These are phyloP conservation scores for Octodonta nipae DNA, from an alignment of 2,888 invertebrate species.

Conservation along the genomic window DNA sequence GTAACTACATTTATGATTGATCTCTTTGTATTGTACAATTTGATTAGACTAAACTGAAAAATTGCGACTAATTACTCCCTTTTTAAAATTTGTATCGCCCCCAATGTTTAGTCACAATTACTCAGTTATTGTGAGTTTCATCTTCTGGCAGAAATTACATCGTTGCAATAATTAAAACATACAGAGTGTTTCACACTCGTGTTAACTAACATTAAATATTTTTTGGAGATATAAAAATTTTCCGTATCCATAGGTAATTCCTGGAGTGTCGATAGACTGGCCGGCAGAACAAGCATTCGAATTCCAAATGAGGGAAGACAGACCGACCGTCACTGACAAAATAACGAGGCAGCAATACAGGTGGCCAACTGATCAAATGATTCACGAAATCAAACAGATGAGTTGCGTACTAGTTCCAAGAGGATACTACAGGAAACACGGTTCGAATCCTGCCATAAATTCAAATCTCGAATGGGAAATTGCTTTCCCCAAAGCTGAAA, in stretches of 20 bases:
- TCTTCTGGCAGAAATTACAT: too few relatives aligned
- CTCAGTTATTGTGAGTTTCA: too few relatives aligned
- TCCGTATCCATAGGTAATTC: constrained; percentile 42
- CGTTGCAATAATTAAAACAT: too few relatives aligned
- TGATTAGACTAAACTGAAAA: too few relatives aligned
- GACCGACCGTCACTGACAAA: constrained; percentile 34
- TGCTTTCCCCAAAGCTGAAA: constrained; percentile 63
- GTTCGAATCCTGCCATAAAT: constrained; percentile 21
- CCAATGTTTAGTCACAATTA: too few relatives aligned
- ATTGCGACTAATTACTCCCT: too few relatives aligned
- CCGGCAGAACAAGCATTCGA: constrained; percentile 58
- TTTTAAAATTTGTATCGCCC: too few relatives aligned
- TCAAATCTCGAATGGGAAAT: constrained; percentile 63
- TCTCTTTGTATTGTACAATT: too few relatives aligned
- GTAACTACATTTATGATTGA: too few relatives aligned
- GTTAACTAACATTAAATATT: too few relatives aligned
- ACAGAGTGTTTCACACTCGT: too few relatives aligned
- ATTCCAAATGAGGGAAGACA: constrained; percentile 45
- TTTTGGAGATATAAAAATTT: too few relatives aligned
- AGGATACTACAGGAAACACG: constrained; percentile 52
- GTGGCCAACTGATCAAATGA: constrained; percentile 60
- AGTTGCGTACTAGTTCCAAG: constrained; percentile 60
- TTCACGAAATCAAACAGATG: constrained; percentile 50
- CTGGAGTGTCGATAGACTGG: constrained; percentile 57
- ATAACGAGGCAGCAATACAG: constrained; percentile 37